phyloP scores from a whole-genome alignment of 2,888 invertebrate species.

The Dynastes hyllus region DNA sequence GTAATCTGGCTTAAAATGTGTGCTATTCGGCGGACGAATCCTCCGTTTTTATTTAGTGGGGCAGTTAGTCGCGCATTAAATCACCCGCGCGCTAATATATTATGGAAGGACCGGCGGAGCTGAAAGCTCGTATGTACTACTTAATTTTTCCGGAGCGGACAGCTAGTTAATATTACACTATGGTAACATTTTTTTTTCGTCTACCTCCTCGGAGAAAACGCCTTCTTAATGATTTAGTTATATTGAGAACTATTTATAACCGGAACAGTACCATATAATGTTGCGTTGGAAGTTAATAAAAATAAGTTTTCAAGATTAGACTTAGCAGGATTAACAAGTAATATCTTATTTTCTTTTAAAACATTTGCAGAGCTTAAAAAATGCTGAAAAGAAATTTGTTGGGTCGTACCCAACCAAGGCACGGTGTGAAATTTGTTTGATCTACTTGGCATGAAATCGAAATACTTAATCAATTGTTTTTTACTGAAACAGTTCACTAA shows the following conservation, averaged over 20 bases:
- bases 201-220: neutral
- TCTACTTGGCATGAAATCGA: too few relatives aligned
- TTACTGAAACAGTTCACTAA: too few relatives aligned
- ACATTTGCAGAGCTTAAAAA: too few relatives aligned
- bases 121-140: slow-evolving; percentile 19
- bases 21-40: slow-evolving; percentile 6
- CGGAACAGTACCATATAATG: too few relatives aligned
- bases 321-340: too few relatives aligned
- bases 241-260: neutral
- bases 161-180: neutral
- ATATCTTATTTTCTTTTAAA: too few relatives aligned
- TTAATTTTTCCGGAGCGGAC: slow-evolving; percentile 5
- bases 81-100: slow-evolving; percentile 17
- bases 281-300: too few relatives aligned
- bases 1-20: slow-evolving; percentile 45
- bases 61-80: slow-evolving; percentile 12
- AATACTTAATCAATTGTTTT: too few relatives aligned
- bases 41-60: slow-evolving; percentile 20
- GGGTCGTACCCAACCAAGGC: too few relatives aligned
- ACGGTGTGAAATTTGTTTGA: too few relatives aligned
- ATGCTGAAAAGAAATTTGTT: too few relatives aligned
- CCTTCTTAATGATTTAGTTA: slow-evolving; percentile 7
- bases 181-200: neutral
- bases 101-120: neutral
- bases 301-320: too few relatives aligned